phyloP scores from a whole-genome alignment of 2,797 vertebrate genomes.

The Poecilia gillii region DNA sequence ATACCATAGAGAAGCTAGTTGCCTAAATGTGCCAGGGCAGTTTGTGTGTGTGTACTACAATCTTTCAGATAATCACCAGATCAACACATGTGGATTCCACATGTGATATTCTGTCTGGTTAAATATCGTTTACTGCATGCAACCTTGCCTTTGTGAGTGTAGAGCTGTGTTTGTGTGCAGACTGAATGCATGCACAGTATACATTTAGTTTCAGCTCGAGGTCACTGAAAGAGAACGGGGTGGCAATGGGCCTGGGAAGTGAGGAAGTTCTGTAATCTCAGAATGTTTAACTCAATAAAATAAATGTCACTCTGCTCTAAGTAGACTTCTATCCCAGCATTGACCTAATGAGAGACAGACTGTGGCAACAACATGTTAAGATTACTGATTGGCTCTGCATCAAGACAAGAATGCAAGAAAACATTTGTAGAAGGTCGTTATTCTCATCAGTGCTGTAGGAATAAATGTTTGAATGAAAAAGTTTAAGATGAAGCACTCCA shows the following conservation, averaged over 20 bases:
- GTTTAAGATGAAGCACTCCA: no score
- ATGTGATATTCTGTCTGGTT: not conserved
- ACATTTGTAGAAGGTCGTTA: not conserved
- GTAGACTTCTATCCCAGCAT: constrained; percentile 63
- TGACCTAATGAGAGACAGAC: constrained; percentile 61
- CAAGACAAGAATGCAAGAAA: not conserved
- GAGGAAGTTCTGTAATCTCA: constrained; percentile 74
- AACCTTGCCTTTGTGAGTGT: constrained; percentile 38
- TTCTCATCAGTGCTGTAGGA: not conserved
- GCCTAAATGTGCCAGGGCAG: not conserved
- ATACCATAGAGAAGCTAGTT: not conserved
- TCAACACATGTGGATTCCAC: not conserved
- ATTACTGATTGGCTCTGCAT: constrained; percentile 6
- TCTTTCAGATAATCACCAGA: constrained; percentile 2
- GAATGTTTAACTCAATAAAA: constrained; percentile 77
- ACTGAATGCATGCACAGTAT: constrained; percentile 45
- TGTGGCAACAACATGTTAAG: constrained; percentile 40
- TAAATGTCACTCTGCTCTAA: constrained; percentile 71
- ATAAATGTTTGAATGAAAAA: not conserved
- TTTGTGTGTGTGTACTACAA: constrained; percentile 1
- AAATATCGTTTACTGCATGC: constrained; percentile 25
- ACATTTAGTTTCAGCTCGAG: constrained; percentile 62
- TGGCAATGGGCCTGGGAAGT: constrained; percentile 65
- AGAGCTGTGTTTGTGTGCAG: constrained; percentile 39
- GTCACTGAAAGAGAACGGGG: constrained; percentile 76